Base-by-base conservation (phyloP, 2,888 invertebrate species). In the Allophyes oxyacanthae region DNA sequence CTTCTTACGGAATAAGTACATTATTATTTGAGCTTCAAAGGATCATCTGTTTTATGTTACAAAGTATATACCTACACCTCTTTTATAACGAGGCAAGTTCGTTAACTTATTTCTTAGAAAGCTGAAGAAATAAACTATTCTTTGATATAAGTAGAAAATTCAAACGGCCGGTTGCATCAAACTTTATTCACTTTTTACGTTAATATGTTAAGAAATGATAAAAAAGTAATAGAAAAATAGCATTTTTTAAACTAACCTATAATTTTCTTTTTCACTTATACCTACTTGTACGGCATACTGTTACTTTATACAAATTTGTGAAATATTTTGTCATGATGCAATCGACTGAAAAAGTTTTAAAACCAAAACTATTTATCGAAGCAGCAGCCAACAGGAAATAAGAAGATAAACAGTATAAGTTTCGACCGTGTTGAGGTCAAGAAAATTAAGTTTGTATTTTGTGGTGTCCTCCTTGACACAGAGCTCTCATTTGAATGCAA, bases 401-500 rank as follows among this genome's bases (percentile, higher is more conserved):
- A 36, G 8, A 42, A 34, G 37, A 44, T 45, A 49, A 51, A 54
- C 43, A 51, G 20, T 20, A 38, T 49, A 68, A 69, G 64, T 70
- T 70, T 51, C 33, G 37, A 43, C 40, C 41, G 34, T 56, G 6
- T 42, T 45, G 49, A 60, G 72, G 69, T 79, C 71, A 78, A 78
- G 68, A 69, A 74, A 79, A 69, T 82, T 77, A 80, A 77, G 75
- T 77, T 77, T 72, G 63, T 72, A 66, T 75, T 78, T 77, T 65
- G 69, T 63, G 50, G 64, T 76, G 54, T 77, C 75, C 72, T 75
- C 66, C 65, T 77, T 71, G 70, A 71, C 75, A 72, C 67, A 53
- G 62, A 66, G 55, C 49, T 68, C 77, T 83, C 75, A 86, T 87
- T 86, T 86, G 76, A 81, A 86, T 86, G 82, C 80, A 82, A 80